These are phyloP conservation scores for Phoxinus dragarum DNA, from an alignment of 2,797 vertebrate species.

Conservation along the genomic window DNA sequence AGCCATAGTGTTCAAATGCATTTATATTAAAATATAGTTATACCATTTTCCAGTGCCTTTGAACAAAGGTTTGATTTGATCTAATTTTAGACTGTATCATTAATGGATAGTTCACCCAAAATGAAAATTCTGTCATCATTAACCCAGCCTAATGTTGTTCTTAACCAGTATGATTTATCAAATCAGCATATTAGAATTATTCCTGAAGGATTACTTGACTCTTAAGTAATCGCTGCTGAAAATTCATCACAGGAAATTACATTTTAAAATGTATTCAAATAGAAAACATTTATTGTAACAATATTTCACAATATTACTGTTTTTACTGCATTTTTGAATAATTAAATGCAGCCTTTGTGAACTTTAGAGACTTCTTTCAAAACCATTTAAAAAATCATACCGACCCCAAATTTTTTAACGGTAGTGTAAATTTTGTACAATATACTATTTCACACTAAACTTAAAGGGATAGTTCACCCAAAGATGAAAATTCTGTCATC, in stretches of 20 bases:
- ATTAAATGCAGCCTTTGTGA: neutral
- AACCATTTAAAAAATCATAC: neutral
- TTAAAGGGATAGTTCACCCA: too few species aligned
- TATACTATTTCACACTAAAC: too few species aligned
- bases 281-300: neutral
- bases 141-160: neutral
- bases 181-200: neutral
- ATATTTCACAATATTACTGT: neutral
- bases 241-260: neutral
- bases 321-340: neutral
- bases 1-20: neutral
- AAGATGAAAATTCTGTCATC: too few species aligned
- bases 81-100: neutral
- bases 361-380: neutral
- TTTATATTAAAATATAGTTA: neutral
- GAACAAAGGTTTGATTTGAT: neutral
- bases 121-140: neutral
- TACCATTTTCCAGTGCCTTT: neutral
- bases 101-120: neutral
- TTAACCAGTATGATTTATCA: neutral
- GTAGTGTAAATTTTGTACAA: too few species aligned
- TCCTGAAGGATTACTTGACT: neutral
- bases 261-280: neutral
- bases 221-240: neutral
- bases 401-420: neutral